Base-by-base conservation (phyloP, 2,113 vertebrate species). In the Gymnorhina tibicen region DNA sequence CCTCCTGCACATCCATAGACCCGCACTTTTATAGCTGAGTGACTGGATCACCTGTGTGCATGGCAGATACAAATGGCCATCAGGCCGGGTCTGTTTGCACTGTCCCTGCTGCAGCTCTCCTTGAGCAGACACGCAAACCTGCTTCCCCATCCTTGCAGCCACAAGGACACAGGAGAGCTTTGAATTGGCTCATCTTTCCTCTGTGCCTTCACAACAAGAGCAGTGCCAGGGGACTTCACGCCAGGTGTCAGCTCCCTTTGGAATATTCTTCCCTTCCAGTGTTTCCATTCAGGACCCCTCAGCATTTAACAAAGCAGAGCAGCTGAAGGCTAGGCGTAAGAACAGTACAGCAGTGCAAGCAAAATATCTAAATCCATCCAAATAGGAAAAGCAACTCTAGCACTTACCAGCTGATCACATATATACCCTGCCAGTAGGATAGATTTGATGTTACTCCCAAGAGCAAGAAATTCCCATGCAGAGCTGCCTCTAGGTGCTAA, bases 381-480 rank as follows among this genome's bases (percentile, higher is more conserved):
- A 72, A 60, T 6, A 56, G 22, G 23, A 64, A 95, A 78, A 72
- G 2, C 28, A 85, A 7, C 33, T 64, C 42, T 72, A 39, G 24
- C 4, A 8, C 58, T 72, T 58, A 52, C 9, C 32, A 75, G 62
- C 52, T 79, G 27, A 46, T 89, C 33, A 26, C 18, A 79, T 52
- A 58, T 28, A 13, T 44, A 52, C 23, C 49, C 41, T 82, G 22
- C 22, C 53, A 90, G 49, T 17, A 68, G 41, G 14, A 72, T 11
- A 15, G 41, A 89, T 87, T 24, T 28, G 11, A 46, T 53, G 23
- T 79, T 90, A 49, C 44, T 86, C 67, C 20, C 73, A 81, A 84
- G 44, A 77, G 87, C 33, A 89, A 49, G 32, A 8, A 94, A 85
- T 89, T 95, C 87, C 60, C 56, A 76, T 85, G 49, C 42, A 82